Evolutionary conservation across 1,140 invertebrate genomes (phyloP), one percentile per base, ranked within the genome.

Genomic region (Drosophila serrata): DNA sequence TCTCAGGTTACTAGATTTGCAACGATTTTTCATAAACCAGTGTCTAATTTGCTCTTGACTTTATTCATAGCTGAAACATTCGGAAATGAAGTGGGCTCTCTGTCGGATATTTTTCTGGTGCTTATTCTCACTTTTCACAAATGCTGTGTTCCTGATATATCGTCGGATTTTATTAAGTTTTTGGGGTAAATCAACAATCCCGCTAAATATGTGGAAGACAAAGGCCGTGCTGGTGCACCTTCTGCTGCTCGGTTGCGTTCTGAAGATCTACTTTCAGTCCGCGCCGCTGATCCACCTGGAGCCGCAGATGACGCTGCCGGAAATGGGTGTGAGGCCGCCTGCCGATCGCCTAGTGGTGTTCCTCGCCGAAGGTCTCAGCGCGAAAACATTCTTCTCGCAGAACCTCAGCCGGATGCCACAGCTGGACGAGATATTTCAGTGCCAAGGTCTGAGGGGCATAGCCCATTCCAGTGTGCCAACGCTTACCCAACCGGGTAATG

Each of bases 401-500:
- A 77, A 85, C n/a, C 79, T 61, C 17, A 85, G 58, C 22, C 24
- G 51, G 7, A 35, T 87, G 62, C 79, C 69, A 4, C 57, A 82
- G 43, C 29, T 93, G 35, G 35, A 61, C 42, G 61, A 79, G n/a
- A 29, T 91, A 31, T 49, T 86, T 45, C 94, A 76, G 91, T 93
- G 74, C 1, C 58, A 94, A 80, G 97, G 97, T 42, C 93, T 95
- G 33, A 98, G 96, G 95, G 98, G 98, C 33, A 95, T 99, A 72
- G 98, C 98, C 19, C 95, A 97, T 77, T 98, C 98, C 1, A 93
- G 95, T 92, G 97, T 99, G 7, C 99, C 99, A 0, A 99, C 98
- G 15, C 98, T 99, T 93, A 98, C 98, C 1, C 94, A 98, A 63
- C 98, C 99, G 19, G 99, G 99, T 0, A 98, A 99, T 94, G 97